phyloP scores from a whole-genome alignment of 2,888 invertebrate species.

The Tetanocera ferruginea region DNA sequence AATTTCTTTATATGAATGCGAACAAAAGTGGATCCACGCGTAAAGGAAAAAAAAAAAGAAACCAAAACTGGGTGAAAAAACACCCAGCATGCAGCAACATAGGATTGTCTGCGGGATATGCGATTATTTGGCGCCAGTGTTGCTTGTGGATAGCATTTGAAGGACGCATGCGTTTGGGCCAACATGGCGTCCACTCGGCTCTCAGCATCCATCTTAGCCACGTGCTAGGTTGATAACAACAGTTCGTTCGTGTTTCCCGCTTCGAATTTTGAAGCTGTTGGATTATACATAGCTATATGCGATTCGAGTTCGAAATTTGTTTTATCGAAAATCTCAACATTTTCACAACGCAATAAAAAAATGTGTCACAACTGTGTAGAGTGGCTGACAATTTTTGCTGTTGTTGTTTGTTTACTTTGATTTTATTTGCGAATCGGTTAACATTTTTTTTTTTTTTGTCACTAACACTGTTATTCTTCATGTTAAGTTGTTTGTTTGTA shows the following conservation, averaged over 20 bases:
- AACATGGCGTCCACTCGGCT: constrained; percentile 15
- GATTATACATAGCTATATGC: not conserved
- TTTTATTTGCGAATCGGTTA: constrained; percentile 15
- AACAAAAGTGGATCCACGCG: not conserved
- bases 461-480: not conserved
- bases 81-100: not conserved
- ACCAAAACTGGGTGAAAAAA: not conserved
- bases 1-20: not conserved
- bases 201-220: not conserved
- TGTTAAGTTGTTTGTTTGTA: not conserved
- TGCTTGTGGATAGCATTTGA: constrained; percentile 12
- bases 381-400: not conserved
- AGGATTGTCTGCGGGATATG: not conserved
- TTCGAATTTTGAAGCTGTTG: not conserved
- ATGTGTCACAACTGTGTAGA: not conserved
- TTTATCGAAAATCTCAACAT: not conserved
- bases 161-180: not conserved
- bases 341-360: not conserved
- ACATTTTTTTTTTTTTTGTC: not conserved
- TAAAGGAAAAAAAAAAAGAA: not conserved
- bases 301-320: not conserved
- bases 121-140: constrained; percentile 20
- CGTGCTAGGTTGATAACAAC: not conserved
- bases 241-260: not conserved
- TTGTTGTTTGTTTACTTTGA: constrained; percentile 20